A percentile compares a stretch with the other conserved stretches of the same genome.
These are phyloP conservation scores for Neoaliturus tenellus DNA, from an alignment of 2,888 invertebrate genomes.

Conservation along the genomic window DNA sequence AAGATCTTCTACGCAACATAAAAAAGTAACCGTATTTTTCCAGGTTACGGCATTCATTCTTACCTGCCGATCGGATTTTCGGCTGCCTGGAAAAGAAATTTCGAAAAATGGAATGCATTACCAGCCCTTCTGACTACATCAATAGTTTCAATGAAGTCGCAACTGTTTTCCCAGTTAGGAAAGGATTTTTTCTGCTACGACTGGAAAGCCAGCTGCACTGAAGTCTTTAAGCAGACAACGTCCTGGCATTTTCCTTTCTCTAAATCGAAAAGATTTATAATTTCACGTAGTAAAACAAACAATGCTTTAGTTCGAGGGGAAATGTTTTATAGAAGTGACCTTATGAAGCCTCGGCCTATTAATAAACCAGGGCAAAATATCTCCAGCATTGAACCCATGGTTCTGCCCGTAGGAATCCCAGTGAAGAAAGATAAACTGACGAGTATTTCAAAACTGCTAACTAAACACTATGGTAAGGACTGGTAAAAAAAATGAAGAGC, in stretches of 20 bases:
- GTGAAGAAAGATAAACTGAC: too few relatives aligned
- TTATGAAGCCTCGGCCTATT: background rate
- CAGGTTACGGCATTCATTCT: conserved; percentile 58
- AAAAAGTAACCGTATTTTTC: background rate
- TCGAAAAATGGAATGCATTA: conserved; percentile 58
- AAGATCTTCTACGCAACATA: background rate
- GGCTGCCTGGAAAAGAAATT: conserved; percentile 56
- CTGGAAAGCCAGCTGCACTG: background rate
- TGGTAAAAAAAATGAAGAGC: background rate
- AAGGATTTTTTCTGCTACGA: background rate
- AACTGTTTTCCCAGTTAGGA: conserved; percentile 44
- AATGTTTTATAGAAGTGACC: conserved; percentile 3
- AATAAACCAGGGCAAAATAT: background rate
- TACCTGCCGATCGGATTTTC: conserved; percentile 61
- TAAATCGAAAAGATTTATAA: background rate
- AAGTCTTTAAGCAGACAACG: background rate
- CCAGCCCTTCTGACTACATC: conserved; percentile 56
- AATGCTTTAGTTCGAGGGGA: background rate
- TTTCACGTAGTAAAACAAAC: background rate
- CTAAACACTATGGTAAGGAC: background rate
- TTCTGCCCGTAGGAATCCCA: too few relatives aligned
- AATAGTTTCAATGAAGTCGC: conserved; percentile 51
- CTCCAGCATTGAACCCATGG: background rate
- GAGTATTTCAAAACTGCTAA: background rate
- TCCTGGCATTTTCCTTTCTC: background rate